Evolutionary conservation across 2,888 invertebrate species (phyloP).

Genomic region (Phrixothrix hirtus): DNA sequence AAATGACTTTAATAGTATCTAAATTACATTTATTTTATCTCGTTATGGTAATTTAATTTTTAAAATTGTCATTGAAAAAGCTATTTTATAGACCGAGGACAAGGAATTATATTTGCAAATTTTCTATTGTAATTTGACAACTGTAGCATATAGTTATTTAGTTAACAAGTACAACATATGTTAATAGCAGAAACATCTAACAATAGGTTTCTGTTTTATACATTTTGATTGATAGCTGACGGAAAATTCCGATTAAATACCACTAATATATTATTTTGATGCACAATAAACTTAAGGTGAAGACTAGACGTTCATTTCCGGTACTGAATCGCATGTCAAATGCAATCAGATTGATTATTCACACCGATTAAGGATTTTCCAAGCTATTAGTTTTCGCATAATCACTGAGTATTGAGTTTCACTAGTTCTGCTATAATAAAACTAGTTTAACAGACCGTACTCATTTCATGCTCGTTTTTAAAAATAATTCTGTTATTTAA

Average conservation of each 20-base stretch:
- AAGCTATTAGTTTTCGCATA: slow-evolving; percentile 10
- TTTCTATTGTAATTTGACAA: slow-evolving; percentile 24
- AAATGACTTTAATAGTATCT: no score
- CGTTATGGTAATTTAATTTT: no score
- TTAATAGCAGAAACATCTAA: no score
- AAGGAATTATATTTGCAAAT: slow-evolving; percentile 27
- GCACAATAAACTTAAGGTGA: no score
- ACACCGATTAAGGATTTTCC: slow-evolving; percentile 7
- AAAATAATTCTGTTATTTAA: slow-evolving; percentile 19
- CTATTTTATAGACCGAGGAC: slow-evolving; percentile 23
- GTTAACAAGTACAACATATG: neutral
- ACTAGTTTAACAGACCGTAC: neutral
- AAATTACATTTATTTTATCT: no score
- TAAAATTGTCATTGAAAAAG: slow-evolving; percentile 25
- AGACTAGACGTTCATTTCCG: slow-evolving; percentile 1
- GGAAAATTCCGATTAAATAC: slow-evolving; percentile 9
- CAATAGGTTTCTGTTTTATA: no score
- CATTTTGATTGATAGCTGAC: slow-evolving; percentile 10
- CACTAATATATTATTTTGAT: slow-evolving; percentile 12
- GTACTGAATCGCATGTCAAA: slow-evolving; percentile 9
- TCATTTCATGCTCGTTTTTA: slow-evolving; percentile 8
- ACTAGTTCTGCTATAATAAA: neutral
- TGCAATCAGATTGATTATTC: slow-evolving; percentile 7
- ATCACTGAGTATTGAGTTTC: slow-evolving; percentile 9
- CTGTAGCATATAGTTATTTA: slow-evolving; percentile 10